Base-by-base conservation (phyloP, 2,888 invertebrate genomes). In the Mantis religiosa region DNA sequence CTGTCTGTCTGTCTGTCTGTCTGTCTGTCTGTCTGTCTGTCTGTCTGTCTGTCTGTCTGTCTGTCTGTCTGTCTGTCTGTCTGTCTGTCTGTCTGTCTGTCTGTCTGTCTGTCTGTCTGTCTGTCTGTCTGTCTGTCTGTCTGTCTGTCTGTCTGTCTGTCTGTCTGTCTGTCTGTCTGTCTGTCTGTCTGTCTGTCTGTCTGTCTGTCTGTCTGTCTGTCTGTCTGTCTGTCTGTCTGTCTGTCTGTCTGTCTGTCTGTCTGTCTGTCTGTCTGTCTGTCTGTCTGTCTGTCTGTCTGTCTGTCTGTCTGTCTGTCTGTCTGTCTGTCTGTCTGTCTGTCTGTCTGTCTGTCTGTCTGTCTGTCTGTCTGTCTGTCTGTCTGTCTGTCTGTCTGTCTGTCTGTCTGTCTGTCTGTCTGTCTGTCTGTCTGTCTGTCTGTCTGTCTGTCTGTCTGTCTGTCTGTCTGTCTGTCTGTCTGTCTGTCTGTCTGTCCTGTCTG, bases 371-470 rank as follows among this genome's bases (percentile, higher is more conserved):
- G 87, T 88, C 86, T 88, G 28, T 88, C 71, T 41, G 41, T 88
- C 88, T 88, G 41, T 88, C 88, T 88, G 41, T 88, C 88, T 88
- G 41, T 88, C 88, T 88, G 41, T 88, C 88, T 88, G 28, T 88
- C 88, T 88, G 28, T 88, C 88, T 88, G 28, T 88, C 88, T 88
- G 47, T 88, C 88, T 88, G 30, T 88, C 88, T 88, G 28, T 85
- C 88, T 88, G 87, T 88, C 47, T 88, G 87, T 88, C 41, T 88
- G 28, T 88, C 88, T 88, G 87, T 88, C 86, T 88, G 87, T 88
- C 86, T 88, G 83, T 88, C 86, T 88, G 83, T 83, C 83, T 83
- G n/a, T 83, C 83, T 83, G n/a, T 83, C 83, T 83, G 25, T 83
- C 83, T 83, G n/a, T 83, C 83, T 83, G n/a, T 83, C 83, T 83